Evolutionary conservation across 92 coral and sea anemone genomes (phyloP), one percentile per base, ranked within the genome.

Genomic region (Montipora capitata): DNA sequence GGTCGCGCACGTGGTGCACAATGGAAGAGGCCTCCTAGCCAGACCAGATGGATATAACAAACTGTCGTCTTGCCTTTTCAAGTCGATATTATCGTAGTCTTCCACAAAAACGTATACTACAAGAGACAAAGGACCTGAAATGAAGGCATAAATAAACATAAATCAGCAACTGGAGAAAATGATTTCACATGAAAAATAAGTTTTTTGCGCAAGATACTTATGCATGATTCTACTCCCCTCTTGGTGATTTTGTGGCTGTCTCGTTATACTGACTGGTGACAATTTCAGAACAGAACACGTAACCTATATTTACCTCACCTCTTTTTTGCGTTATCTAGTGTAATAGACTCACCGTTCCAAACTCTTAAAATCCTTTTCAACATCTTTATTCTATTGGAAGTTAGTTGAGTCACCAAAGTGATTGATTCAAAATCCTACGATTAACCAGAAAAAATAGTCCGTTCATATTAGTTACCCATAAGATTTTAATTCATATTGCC

Each of bases 351-450:
- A 86, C 90, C 90, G 35, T 78, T 67, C 90, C 90, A 86, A 57
- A 77, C 20, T 79, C 82, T 68, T 17, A 86, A 59, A 70, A 10
- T 79, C 71, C 72, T 79, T 70, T 78, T 86, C 79, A 86, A 17
- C 59, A 77, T 79, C 12, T 20, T 51, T 52, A 86, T 52, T 13
- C 90, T 68, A 13, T 78, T 59, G 27, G 66, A 86, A 10, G 90
- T 86, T 41, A 86, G 79, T 68, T 86, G 90, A 16, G 85, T 86
- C 79, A 86, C 90, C 3, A 78, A 56, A 7, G 90, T 86, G 86
- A 86, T 78, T 11, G 90, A 62, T 13, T 68, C 76, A 52, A 62
- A 51, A 57, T 86, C 86, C 90, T 86, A 54, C 7, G 20, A 70
- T 18, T 2, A 6, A 43, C 2, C 27, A 18, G 7, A 49, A 35